Evolutionary conservation across 2,113 vertebrate genomes (phyloP), one percentile per base, ranked within the genome.

Genomic region (Gracilinanus agilis): DNA sequence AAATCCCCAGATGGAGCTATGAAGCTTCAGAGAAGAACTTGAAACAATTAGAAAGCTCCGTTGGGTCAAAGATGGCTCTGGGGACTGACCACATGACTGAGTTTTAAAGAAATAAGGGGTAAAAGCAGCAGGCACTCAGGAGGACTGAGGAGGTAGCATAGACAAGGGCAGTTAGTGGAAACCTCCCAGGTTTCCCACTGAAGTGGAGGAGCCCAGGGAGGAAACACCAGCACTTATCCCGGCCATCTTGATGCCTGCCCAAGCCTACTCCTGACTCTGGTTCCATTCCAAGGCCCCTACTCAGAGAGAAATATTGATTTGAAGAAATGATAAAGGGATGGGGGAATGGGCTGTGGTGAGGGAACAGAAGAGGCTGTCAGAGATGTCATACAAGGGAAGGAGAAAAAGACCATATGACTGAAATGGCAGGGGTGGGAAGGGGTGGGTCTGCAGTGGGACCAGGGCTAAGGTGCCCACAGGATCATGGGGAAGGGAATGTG

Each of bases 351-450:
- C 44, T 12, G 9, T 0, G 12, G 2, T 16, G 25, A 7, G 40
- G 3, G 75, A 67, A n/a, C 25, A 34, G 1, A 0, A 89, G 2
- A 40, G 61, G 24, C 93, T 67, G 54, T 16, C 90, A 54, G 27
- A 0, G 25, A 3, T 6, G 10, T 49, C 90, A 19, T 24, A 44
- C 8, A 40, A 83, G 67, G 10, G 56, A 53, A 92, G 88, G 27
- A 54, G 19, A 10, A 1, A 0, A 56, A 75, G 29, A 13, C 2
- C 7, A 0, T 21, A 16, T 44, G 29, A 10, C 6, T 23, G 53
- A 9, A 55, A 49, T 24, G 0, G 44, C 27, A 24, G 1, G 34
- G 25, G 40, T 0, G 0, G 75, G 9, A 44, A 27, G 0, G 27
- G 0, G 29, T 19, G 40, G 25, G 88, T 53, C n/a, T 54, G 53